Evolutionary conservation across 2,888 invertebrate genomes (phyloP).

Genomic region (Orthonevra nobilis): DNA sequence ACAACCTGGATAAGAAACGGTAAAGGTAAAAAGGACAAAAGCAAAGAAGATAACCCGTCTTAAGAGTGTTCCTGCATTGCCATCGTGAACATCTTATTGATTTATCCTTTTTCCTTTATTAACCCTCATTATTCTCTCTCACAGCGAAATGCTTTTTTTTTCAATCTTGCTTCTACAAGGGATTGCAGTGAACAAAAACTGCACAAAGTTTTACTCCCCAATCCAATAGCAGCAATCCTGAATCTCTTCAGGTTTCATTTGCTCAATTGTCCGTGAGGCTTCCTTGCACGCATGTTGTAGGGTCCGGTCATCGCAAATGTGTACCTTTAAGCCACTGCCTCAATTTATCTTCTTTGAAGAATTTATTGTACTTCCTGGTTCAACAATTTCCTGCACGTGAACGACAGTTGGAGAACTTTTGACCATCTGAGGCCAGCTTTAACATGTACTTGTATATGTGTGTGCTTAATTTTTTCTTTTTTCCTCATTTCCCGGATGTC

Average conservation of each 20-base stretch:
- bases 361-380: constrained; percentile 59
- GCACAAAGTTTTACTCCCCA: constrained; percentile 34
- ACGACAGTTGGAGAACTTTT: neutral
- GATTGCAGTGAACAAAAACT: constrained; percentile 35
- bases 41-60: constrained; percentile 6
- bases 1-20: constrained; percentile 24
- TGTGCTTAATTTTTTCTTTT: too few species aligned
- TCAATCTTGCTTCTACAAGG: constrained; percentile 38
- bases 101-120: constrained; percentile 58
- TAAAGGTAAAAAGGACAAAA: constrained; percentile 5
- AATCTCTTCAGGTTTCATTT: neutral
- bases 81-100: constrained; percentile 43
- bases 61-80: constrained; percentile 32
- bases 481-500: constrained; percentile 41
- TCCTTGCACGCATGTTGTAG: constrained; percentile 24
- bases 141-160: constrained; percentile 40
- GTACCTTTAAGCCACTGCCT: constrained; percentile 47
- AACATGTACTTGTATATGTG: constrained; percentile 30
- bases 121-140: constrained; percentile 53
- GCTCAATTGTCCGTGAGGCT: constrained; percentile 35
- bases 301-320: constrained; percentile 18
- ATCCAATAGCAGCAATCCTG: neutral
- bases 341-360: constrained; percentile 42
- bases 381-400: constrained; percentile 41
- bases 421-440: constrained; percentile 56